Base-by-base conservation (phyloP, 2,113 vertebrate genomes). In the Verasper variegatus region DNA sequence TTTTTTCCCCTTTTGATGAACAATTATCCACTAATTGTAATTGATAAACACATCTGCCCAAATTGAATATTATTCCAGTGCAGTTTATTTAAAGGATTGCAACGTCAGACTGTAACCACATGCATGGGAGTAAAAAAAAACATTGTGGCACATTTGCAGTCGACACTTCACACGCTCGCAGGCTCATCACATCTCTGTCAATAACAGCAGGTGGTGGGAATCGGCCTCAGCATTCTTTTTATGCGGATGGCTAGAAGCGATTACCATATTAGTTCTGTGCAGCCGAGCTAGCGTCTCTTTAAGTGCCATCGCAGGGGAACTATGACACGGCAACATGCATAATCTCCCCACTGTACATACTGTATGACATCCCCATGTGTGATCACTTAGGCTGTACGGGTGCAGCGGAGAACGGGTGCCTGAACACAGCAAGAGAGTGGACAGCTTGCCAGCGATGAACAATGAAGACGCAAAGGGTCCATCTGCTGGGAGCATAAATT, bases 401-500 rank as follows among this genome's bases (percentile, higher is more conserved):
- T 18, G 66, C 47, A 47, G 45, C 5, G 55, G 24, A 60, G 47
- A 31, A 69, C 26, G 14, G 55, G 45, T 26, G 40, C 35, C 0
- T 1, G 1, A 35, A 24, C 71, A 37, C 1, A 15, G 64, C 52
- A 84, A 52, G 52, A 60, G 61, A 65, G 59, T 0, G 47, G 66
- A 84, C 14, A 74, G 64, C 75, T 73, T 74, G 80, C 24, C 52
- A 71, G 49, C 57, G 60, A 70, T 13, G 61, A 78, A 71, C 75
- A 71, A 80, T 76, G 72, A 78, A 26, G 81, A 83, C 70, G 60
- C 68, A 81, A 77, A 78, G 60, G 42, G 61, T 77, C 71, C 83
- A 88, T 90, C 81, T 86, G 79, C 26, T 54, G 71, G 60, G 64
- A 71, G 77, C 83, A 75, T 76, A 73, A 69, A 31, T 75, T 64